phyloP scores from a whole-genome alignment of 2,888 invertebrate species.

The Platynereis dumerilii region DNA sequence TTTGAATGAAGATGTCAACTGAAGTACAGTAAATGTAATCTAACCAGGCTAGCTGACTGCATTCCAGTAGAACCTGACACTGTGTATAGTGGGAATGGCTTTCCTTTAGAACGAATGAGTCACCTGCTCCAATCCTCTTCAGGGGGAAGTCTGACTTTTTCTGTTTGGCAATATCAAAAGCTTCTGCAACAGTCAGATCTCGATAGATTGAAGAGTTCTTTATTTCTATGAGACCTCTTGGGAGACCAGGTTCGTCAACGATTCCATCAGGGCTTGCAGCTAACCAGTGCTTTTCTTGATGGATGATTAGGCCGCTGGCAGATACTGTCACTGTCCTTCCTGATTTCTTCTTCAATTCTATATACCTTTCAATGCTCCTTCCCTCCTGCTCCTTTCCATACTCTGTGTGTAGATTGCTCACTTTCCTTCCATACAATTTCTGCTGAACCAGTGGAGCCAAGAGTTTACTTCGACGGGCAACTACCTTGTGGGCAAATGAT shows the following conservation, averaged over 20 bases:
- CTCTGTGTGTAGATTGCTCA: neutral
- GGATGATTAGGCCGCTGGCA: neutral
- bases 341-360: neutral
- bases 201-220: neutral
- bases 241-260: neutral
- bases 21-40: neutral
- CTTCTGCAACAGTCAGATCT: neutral
- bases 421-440: neutral
- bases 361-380: neutral
- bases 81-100: neutral
- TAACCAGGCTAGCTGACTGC: neutral
- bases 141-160: neutral
- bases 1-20: neutral
- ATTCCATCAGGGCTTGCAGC: neutral
- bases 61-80: neutral
- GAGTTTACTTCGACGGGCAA: neutral
- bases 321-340: neutral
- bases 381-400: neutral
- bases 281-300: neutral
- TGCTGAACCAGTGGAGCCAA: too few species aligned
- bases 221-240: neutral
- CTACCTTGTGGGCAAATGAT: neutral
- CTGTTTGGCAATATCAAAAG: neutral
- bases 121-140: neutral
- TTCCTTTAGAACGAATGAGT: neutral